Percentiles rank a stretch among this genome's conserved stretches.
Conservation (phyloP, 2,888 invertebrate species). For the Dolomedes plantarius region DNA sequence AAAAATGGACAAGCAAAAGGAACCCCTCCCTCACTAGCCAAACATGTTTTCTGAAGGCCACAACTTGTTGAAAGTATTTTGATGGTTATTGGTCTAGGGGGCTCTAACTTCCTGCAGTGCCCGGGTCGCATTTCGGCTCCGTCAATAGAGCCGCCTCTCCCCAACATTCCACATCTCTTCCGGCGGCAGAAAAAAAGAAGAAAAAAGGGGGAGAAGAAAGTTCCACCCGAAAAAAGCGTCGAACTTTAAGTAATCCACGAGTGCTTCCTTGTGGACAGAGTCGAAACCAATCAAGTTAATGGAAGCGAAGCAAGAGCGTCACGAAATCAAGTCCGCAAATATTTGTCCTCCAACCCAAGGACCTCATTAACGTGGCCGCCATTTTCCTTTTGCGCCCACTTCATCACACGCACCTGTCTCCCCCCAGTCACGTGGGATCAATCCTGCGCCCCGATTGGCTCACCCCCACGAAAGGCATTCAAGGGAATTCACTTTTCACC, state of each 20-base stretch:
- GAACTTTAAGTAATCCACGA: slow-evolving; percentile 72
- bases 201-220: slow-evolving; percentile 32
- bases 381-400: slow-evolving; percentile 65
- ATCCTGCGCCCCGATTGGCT: slow-evolving; percentile 50
- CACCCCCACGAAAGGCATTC: slow-evolving; percentile 37
- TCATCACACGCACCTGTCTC: slow-evolving; percentile 72
- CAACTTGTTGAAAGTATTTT: slow-evolving; percentile 70
- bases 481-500: slow-evolving; percentile 53
- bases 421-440: slow-evolving; percentile 63
- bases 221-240: slow-evolving; percentile 67
- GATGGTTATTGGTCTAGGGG: slow-evolving; percentile 67
- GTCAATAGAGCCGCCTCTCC: slow-evolving; percentile 64
- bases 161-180: slow-evolving; percentile 67
- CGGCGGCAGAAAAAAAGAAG: slow-evolving; percentile 36
- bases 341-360: slow-evolving; percentile 71
- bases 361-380: slow-evolving; percentile 71
- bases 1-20: slow-evolving; percentile 33
- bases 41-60: slow-evolving; percentile 66
- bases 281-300: slow-evolving; percentile 72
- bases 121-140: slow-evolving; percentile 59
- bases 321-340: slow-evolving; percentile 72
- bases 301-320: slow-evolving; percentile 70
- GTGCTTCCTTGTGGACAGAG: slow-evolving; percentile 72
- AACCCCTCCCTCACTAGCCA: slow-evolving; percentile 24
- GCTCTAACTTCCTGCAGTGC: slow-evolving; percentile 59